These are phyloP conservation scores for Sebastiscus tertius DNA, from an alignment of 2,797 vertebrate species.

Conservation along the genomic window DNA sequence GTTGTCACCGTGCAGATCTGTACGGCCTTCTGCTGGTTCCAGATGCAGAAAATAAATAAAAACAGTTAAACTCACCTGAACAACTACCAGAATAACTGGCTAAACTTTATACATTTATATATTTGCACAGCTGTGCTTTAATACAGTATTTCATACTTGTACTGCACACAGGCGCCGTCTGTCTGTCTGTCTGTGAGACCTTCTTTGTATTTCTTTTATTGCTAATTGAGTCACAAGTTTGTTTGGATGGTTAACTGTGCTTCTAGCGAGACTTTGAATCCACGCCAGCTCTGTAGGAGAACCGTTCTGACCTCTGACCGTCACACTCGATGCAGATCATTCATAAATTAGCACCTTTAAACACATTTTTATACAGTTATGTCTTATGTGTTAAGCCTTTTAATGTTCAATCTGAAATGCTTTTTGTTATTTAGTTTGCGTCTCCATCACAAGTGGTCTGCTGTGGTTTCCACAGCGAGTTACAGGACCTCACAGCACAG, in stretches of 20 bases:
- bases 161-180: not conserved
- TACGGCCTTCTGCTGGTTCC: too few species aligned
- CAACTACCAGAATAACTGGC: not conserved
- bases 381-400: not conserved
- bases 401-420: not conserved
- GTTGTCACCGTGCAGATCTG: accelerated
- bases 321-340: not conserved
- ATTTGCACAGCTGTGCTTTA: not conserved
- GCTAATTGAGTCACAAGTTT: not conserved
- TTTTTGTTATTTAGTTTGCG: not conserved
- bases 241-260: not conserved
- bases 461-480: not conserved
- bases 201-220: not conserved
- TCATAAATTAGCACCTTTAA: not conserved
- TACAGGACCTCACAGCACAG: not conserved
- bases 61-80: too few species aligned
- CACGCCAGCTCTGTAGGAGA: not conserved
- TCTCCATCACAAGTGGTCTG: not conserved
- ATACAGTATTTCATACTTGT: not conserved
- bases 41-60: too few species aligned
- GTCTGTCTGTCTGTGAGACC: not conserved
- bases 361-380: not conserved
- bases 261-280: not conserved
- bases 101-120: not conserved
- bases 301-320: not conserved